phyloP scores from a whole-genome alignment of 2,888 invertebrate species.

The Platycheirus rosarum region DNA sequence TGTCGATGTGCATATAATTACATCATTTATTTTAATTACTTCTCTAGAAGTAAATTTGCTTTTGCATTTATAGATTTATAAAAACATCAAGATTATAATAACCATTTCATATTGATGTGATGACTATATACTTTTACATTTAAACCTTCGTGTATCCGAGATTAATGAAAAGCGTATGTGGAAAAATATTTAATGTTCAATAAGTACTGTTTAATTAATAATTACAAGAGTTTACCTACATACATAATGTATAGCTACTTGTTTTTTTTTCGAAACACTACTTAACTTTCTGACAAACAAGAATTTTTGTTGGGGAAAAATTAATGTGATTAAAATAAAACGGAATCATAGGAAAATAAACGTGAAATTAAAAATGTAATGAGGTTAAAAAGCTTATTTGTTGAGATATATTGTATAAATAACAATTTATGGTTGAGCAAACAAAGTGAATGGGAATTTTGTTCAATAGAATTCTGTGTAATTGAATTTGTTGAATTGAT shows the following conservation, averaged over 20 bases:
- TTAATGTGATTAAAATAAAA: background rate
- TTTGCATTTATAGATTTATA: too few species aligned
- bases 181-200: conserved; percentile 21
- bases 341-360: conserved; percentile 10
- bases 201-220: conserved; percentile 30
- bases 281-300: background rate
- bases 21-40: too few species aligned
- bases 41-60: too few species aligned
- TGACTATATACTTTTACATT: background rate
- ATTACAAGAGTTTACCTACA: conserved; percentile 9
- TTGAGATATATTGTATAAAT: background rate
- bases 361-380: conserved; percentile 25
- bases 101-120: too few species aligned
- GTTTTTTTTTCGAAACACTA: background rate
- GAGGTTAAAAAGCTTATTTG: conserved; percentile 7
- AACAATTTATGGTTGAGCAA: background rate
- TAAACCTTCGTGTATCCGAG: background rate
- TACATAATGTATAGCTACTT: background rate
- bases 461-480: too few species aligned
- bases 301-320: too few species aligned
- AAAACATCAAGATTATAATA: too few species aligned
- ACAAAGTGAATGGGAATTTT: background rate
- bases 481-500: too few species aligned
- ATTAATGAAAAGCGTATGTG: conserved; percentile 28
- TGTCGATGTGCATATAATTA: too few species aligned